Percentiles rank a stretch among this genome's conserved stretches.
Evolutionary conservation across 64 coral and sea anemone species (phyloP).

Genomic region (Montipora efflorescens): DNA sequence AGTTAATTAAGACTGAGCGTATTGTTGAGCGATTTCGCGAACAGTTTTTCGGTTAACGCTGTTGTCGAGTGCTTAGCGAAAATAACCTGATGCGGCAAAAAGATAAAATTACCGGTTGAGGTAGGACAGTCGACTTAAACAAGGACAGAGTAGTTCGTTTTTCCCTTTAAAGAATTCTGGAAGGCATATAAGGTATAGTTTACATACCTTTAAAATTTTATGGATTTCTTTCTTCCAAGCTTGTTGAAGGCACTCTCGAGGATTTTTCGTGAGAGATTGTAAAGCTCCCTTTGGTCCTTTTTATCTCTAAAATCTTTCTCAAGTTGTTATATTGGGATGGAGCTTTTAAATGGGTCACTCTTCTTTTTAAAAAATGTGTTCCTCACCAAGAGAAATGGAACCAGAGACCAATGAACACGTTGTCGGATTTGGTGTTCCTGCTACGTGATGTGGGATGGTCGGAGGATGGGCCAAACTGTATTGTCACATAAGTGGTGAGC

Average conservation of each 20-base stretch:
- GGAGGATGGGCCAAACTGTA: background rate
- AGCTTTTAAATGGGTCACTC: background rate
- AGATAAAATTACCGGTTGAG: background rate
- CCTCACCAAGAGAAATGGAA: background rate
- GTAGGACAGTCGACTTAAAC: background rate
- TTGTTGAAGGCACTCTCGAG: background rate
- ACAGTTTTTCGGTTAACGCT: too few species aligned
- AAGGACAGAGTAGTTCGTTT: background rate
- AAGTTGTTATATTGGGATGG: background rate
- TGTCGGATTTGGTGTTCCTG: background rate
- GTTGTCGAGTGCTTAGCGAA: background rate
- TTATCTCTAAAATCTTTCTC: background rate
- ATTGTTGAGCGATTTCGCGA: too few species aligned
- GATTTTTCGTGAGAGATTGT: background rate
- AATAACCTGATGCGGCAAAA: background rate
- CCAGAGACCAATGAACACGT: background rate
- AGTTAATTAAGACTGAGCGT: background rate
- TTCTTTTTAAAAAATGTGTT: background rate
- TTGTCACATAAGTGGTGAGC: background rate
- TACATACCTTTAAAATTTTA: background rate
- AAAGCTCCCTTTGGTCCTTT: background rate
- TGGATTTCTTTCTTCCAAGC: background rate
- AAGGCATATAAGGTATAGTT: background rate
- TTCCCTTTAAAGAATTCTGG: background rate
- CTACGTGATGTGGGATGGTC: constrained; percentile 13